phyloP scores from a whole-genome alignment of 2,113 vertebrate genomes.

The Aldabrachelys gigantea region DNA sequence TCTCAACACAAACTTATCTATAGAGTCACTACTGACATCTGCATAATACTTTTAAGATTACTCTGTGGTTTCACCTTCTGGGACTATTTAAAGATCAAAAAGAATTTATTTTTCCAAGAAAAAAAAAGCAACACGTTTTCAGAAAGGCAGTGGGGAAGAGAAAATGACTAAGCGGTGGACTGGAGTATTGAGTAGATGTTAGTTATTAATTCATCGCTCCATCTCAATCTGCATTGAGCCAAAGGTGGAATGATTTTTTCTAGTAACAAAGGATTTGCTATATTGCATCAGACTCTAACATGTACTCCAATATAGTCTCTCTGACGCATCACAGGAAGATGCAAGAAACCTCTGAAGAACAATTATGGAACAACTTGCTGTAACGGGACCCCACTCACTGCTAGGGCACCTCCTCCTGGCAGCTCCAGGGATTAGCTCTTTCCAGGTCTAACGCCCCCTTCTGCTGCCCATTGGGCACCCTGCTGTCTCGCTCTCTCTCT shows the following conservation, averaged over 20 bases:
- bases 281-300: not conserved
- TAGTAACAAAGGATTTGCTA: not conserved
- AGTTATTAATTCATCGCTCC: constrained; percentile 41
- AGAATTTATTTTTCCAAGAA: constrained; percentile 40
- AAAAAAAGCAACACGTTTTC: constrained; percentile 45
- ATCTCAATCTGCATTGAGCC: not conserved
- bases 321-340: not conserved
- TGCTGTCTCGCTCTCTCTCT: not conserved
- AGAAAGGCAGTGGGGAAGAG: constrained; percentile 28
- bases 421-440: not conserved
- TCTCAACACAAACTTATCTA: constrained; percentile 42
- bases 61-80: constrained; percentile 45
- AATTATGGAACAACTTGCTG: not conserved
- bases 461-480: not conserved
- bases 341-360: fast-evolving
- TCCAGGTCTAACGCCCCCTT: not conserved
- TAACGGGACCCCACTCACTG: not conserved
- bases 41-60: constrained; percentile 61
- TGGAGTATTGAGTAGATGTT: not conserved
- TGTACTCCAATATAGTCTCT: fast-evolving
- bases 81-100: constrained; percentile 75
- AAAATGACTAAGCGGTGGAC: constrained; percentile 34
- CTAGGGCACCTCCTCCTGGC: not conserved
- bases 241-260: not conserved
- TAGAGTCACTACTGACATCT: not conserved